Conservation (phyloP, 2,113 vertebrate genomes). For the Oryzias woworae region DNA sequence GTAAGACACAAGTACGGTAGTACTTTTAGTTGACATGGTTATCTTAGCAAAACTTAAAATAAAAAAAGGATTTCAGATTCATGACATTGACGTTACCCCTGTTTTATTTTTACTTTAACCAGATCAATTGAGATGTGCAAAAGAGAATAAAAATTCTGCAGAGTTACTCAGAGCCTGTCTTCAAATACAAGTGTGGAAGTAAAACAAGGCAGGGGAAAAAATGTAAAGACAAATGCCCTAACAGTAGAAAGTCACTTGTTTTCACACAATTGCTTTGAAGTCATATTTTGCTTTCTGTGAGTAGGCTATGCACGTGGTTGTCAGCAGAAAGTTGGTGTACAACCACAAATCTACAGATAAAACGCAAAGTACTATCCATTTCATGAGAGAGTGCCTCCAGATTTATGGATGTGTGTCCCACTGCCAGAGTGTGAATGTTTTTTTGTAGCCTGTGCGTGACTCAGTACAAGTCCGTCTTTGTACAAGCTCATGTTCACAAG, state of each 20-base stretch:
- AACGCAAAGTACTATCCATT: conserved; percentile 32
- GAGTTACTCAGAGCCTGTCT: conserved; percentile 40
- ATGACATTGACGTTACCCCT: background rate
- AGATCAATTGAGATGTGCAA: background rate
- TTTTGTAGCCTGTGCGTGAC: conserved; percentile 38
- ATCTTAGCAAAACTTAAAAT: background rate
- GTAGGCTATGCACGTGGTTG: background rate
- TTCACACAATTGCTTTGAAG: conserved; percentile 17
- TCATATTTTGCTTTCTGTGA: conserved; percentile 9
- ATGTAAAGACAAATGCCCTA: conserved; percentile 4
- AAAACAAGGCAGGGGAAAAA: conserved; percentile 5
- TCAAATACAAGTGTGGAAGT: conserved; percentile 53
- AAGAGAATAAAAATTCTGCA: background rate
- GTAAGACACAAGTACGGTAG: too few species aligned
- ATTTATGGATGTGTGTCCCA: conserved; percentile 47
- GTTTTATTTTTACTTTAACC: background rate
- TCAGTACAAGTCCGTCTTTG: conserved; percentile 57
- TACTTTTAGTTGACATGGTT: background rate
- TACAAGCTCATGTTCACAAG: conserved; percentile 39
- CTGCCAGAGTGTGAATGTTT: conserved; percentile 49
- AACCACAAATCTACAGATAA: conserved; percentile 32
- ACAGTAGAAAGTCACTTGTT: conserved; percentile 34
- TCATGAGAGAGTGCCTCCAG: conserved; percentile 43
- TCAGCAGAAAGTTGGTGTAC: conserved; percentile 18
- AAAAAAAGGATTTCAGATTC: background rate